phyloP scores from a whole-genome alignment of 2,888 invertebrate species.

The Harpagoxenus sublaevis region DNA sequence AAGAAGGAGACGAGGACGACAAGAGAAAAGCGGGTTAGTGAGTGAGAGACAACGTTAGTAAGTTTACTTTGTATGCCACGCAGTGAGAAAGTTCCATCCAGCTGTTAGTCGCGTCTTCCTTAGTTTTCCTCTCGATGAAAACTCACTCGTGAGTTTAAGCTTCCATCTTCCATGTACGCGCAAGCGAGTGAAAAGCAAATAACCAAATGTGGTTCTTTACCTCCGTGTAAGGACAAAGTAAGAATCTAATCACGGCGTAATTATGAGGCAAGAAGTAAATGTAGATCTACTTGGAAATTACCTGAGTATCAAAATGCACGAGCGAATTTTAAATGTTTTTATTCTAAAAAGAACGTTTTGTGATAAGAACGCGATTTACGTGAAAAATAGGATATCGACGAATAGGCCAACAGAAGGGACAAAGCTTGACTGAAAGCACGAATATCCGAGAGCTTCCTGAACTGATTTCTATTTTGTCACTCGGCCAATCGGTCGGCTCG shows the following conservation, averaged over 20 bases:
- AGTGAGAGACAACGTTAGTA: slow-evolving; percentile 64
- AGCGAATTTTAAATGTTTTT: background rate
- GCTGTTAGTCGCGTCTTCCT: slow-evolving; percentile 59
- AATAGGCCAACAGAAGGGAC: slow-evolving; percentile 35
- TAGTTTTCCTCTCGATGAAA: slow-evolving; percentile 53
- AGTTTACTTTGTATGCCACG: slow-evolving; percentile 68
- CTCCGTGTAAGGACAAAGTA: background rate
- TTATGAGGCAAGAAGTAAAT: background rate
- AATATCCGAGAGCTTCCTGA: slow-evolving; percentile 57
- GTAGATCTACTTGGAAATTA: slow-evolving; percentile 2
- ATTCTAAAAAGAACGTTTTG: background rate
- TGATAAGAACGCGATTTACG: background rate
- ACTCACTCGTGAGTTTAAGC: slow-evolving; percentile 50
- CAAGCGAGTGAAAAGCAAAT: slow-evolving; percentile 41
- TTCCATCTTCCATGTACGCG: slow-evolving; percentile 30
- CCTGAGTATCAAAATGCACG: too few relatives aligned
- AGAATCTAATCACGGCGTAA: slow-evolving; percentile 6
- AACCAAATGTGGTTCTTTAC: slow-evolving; percentile 6
- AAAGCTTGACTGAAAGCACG: slow-evolving; percentile 55
- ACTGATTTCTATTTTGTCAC: slow-evolving; percentile 69
- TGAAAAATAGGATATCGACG: background rate
- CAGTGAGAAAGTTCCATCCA: slow-evolving; percentile 58
- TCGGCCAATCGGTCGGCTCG: slow-evolving; percentile 36
- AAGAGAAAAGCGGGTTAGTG: slow-evolving; percentile 41
- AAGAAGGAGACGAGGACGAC: slow-evolving; percentile 21